These are phyloP conservation scores for Pyrocephalus nanus DNA, from an alignment of 2,797 vertebrate genomes.

Conservation along the genomic window DNA sequence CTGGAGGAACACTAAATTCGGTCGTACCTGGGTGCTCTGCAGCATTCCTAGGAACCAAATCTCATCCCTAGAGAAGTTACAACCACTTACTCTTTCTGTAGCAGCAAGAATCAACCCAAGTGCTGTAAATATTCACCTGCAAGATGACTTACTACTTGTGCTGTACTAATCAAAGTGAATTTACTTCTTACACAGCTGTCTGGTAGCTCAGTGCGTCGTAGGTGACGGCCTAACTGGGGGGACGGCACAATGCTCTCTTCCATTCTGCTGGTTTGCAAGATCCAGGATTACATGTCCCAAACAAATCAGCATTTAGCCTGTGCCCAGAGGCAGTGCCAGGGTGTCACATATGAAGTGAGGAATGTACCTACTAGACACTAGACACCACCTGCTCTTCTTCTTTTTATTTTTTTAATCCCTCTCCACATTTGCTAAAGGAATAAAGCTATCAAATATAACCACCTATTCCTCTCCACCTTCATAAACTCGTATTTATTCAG, in stretches of 20 bases:
- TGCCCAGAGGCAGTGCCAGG: not conserved
- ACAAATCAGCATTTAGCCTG: not conserved
- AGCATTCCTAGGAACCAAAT: not conserved
- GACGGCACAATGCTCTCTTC: not conserved
- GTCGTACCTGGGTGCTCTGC: not conserved
- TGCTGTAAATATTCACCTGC: not conserved
- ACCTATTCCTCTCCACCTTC: not conserved
- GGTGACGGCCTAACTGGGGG: not conserved
- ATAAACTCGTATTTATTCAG: not conserved
- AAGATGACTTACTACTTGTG: rapidly evolving
- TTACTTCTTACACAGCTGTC: not conserved
- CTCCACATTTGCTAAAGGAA: not conserved
- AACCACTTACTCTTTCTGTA: not conserved
- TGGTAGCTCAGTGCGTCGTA: not conserved
- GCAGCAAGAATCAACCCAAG: not conserved
- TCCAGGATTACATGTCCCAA: rapidly evolving
- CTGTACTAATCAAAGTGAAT: not conserved
- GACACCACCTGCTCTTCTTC: not conserved
- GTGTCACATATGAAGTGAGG: rapidly evolving
- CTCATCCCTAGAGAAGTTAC: not conserved
- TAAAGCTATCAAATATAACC: not conserved
- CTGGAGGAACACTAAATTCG: not conserved
- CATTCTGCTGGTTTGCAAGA: not conserved
- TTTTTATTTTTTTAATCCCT: not conserved
- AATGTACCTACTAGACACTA: not conserved